These are phyloP conservation scores for Cinclus mexicanus DNA, from an alignment of 2,113 vertebrate genomes.

Conservation along the genomic window DNA sequence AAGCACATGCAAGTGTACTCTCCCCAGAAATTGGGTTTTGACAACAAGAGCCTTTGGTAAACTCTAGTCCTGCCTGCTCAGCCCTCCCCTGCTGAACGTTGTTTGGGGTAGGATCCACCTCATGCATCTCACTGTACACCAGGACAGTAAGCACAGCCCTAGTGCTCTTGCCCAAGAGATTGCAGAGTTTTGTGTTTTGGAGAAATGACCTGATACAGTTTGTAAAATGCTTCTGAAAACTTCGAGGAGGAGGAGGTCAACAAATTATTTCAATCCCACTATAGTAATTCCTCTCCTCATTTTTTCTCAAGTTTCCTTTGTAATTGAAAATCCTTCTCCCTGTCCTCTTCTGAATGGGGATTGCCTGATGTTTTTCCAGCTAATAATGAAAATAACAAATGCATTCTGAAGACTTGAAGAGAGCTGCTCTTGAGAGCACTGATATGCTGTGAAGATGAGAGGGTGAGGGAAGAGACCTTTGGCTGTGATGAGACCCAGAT, in stretches of 20 bases:
- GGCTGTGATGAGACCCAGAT: constrained; percentile 36
- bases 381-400: constrained; percentile 36
- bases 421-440: background rate
- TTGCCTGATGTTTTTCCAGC: background rate
- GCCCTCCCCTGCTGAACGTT: background rate
- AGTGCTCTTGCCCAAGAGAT: background rate
- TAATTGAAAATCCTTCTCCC: background rate
- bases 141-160: background rate
- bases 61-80: background rate
- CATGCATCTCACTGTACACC: accelerated
- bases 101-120: background rate
- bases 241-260: background rate
- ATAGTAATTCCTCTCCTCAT: background rate
- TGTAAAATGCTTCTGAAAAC: background rate
- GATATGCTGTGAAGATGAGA: constrained; percentile 22
- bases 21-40: background rate
- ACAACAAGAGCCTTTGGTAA: background rate
- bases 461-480: background rate
- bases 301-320: background rate
- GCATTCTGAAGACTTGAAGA: background rate
- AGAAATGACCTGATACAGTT: background rate
- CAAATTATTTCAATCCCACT: background rate
- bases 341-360: background rate
- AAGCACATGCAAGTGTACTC: background rate
- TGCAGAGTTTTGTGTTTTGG: background rate